Evolutionary conservation across 2,797 vertebrate genomes (phyloP).

Genomic region (Pseudochromis fuscus): DNA sequence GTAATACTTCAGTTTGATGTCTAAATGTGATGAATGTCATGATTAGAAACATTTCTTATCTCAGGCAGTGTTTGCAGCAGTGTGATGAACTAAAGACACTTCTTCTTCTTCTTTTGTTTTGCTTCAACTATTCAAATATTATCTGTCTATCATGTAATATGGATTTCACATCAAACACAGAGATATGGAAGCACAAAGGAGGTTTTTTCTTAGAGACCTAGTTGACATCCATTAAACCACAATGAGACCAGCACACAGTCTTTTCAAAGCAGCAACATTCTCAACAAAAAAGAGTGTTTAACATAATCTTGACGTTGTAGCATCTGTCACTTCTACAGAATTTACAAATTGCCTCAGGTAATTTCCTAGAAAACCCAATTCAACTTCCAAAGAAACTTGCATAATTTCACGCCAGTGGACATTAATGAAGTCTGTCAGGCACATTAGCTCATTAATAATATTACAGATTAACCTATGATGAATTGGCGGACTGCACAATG

Average conservation of each 20-base stretch:
- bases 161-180: no score
- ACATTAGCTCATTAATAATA: constrained; percentile 76
- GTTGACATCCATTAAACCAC: constrained; percentile 26
- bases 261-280: not conserved
- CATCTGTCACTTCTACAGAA: constrained; percentile 40
- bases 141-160: no score
- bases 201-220: no score
- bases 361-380: constrained; percentile 56
- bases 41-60: not conserved
- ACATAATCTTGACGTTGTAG: constrained; percentile 12
- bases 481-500: constrained; percentile 72
- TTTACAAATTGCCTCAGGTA: constrained; percentile 48
- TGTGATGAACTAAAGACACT: not conserved
- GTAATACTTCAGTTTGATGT: not conserved
- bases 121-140: no score
- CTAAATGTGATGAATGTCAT: not conserved
- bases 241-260: constrained; percentile 1
- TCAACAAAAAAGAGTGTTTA: constrained; percentile 21
- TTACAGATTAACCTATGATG: constrained; percentile 76
- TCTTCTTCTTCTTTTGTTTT: constrained; percentile 25
- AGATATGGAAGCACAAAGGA: no score
- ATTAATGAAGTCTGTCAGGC: constrained; percentile 74
- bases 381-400: constrained; percentile 63
- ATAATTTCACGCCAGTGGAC: constrained; percentile 56
- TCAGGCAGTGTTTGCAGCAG: not conserved